Conservation (phyloP, 1,140 invertebrate species). For the Archivesica marissinica region DNA sequence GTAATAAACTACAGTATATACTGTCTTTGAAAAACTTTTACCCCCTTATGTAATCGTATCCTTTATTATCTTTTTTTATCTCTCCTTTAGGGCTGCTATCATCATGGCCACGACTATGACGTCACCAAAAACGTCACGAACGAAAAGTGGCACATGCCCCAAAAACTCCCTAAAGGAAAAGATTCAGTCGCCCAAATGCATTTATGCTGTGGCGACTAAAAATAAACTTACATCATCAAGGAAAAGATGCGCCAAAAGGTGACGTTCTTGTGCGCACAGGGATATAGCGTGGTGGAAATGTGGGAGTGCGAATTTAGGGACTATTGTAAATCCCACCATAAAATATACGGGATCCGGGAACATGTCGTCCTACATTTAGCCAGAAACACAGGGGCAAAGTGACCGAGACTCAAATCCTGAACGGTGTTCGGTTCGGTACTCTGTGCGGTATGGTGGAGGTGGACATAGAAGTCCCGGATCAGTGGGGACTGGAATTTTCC, state of each 20-base stretch:
- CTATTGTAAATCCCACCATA: not conserved
- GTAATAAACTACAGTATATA: no score
- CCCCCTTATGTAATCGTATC: no score
- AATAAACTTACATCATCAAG: slow-evolving; percentile 41
- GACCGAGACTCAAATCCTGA: slow-evolving; percentile 31
- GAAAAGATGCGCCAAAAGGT: slow-evolving; percentile 6
- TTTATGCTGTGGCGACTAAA: no score
- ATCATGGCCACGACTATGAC: not conserved
- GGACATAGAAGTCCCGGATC: slow-evolving; percentile 55
- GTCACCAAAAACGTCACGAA: slow-evolving; percentile 34
- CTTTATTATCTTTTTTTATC: not conserved
- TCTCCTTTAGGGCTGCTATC: not conserved
- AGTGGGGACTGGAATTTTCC: slow-evolving; percentile 30
- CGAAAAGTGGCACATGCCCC: not conserved
- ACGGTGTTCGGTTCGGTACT: slow-evolving; percentile 4
- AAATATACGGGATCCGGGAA: slow-evolving; percentile 25
- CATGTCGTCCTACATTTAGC: not conserved
- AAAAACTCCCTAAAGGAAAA: no score
- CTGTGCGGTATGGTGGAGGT: slow-evolving; percentile 34
- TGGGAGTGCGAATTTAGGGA: slow-evolving; percentile 43
- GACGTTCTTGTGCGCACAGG: slow-evolving; percentile 30
- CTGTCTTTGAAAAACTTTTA: no score
- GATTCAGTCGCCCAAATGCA: no score
- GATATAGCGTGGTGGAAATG: slow-evolving; percentile 21
- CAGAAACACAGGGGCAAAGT: slow-evolving; percentile 42